Evolutionary conservation across 2,113 vertebrate genomes (phyloP), one percentile per base, ranked within the genome.

Genomic region (Eira barbara): DNA sequence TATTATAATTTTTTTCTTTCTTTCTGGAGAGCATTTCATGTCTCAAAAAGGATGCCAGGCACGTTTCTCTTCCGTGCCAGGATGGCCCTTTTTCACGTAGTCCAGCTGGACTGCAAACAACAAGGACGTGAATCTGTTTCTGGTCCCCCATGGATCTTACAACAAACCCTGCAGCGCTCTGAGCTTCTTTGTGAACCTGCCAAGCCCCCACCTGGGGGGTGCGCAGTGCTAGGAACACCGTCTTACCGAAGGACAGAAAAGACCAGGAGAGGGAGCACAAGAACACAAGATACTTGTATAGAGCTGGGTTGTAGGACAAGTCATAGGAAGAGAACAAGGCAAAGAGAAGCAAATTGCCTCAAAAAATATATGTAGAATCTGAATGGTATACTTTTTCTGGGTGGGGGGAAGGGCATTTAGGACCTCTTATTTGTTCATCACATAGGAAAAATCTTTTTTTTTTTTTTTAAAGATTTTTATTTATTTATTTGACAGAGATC

Each of bases 191-290:
- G 96, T 97, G 89, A 87, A 49, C n/a, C 15, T 0, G 6, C n/a
- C 95, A 95, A 31, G 18, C 92, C 89, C 94, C 81, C 63, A n/a
- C 0, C 74, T 57, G 94, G 74, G 0, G 10, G 45, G 74, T 2
- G 20, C 59, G 84, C 84, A 63, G 52, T 69, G 81, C 96, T 94
- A 94, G 95, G 95, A 97, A 92, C 34, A 39, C 18, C 52, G 45
- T 89, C 96, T 97, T 93, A 97, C 74, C 96, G 97, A 81, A 86
- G 94, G 94, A 20, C 88, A 82, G 84, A 95, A 96, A 83, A 97
- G 97, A 94, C 97, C 97, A 97, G 95, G 97, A 98, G 98, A 98
- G 96, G 97, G 97, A 97, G 93, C 91, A 93, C 85, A 80, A 96
- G 97, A 71, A 98, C 96, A 97, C 42, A 83, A 97, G 95, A 97